Evolutionary conservation across 2,888 invertebrate species (phyloP).

Genomic region (Phymatocera aterrima): DNA sequence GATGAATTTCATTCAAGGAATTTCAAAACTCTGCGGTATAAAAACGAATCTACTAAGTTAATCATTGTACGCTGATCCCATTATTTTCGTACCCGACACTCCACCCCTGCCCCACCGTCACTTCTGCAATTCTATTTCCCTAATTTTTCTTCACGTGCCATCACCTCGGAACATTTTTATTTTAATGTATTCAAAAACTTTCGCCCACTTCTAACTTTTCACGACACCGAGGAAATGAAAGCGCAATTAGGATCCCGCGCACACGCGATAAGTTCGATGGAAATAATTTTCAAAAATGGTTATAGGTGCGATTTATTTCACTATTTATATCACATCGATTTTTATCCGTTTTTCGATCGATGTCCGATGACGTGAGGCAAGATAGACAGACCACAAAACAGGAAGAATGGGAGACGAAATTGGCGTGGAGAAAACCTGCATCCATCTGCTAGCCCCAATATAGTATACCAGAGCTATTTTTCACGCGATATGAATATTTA

Average conservation of each 20-base stretch:
- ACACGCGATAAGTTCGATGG: neutral
- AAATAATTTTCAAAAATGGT: too few species aligned
- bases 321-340: too few species aligned
- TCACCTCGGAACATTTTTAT: neutral
- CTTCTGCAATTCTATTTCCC: neutral
- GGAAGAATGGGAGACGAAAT: too few species aligned
- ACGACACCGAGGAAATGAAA: neutral
- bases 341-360: too few species aligned
- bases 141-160: neutral
- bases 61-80: conserved; percentile 10
- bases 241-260: too few species aligned
- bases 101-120: neutral
- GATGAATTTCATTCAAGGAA: conserved; percentile 10
- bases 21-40: neutral
- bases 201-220: neutral
- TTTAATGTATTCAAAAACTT: conserved; percentile 3
- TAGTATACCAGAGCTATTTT: conserved; percentile 13
- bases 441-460: neutral
- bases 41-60: conserved; percentile 5
- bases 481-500: conserved; percentile 18
- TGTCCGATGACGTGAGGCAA: too few species aligned
- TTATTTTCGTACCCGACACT: conserved; percentile 8
- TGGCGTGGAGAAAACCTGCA: neutral
- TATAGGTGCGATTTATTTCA: too few species aligned
- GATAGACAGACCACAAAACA: too few species aligned